Percentiles rank a stretch among this genome's conserved stretches.
phyloP scores from a whole-genome alignment of 2,113 vertebrate species.

The Sphaerodactylus townsendi region DNA sequence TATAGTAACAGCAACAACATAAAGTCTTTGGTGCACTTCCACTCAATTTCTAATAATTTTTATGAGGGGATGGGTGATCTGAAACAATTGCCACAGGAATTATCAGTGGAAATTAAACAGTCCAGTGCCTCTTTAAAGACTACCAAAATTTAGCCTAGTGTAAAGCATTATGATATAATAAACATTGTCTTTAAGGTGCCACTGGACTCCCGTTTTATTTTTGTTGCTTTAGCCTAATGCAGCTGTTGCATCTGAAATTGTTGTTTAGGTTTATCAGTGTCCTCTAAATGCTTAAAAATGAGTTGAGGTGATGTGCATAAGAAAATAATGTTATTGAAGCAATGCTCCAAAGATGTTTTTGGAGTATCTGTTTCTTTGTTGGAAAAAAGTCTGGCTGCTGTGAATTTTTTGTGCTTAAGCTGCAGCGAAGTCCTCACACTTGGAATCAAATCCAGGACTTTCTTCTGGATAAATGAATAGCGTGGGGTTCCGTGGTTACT shows the following conservation, averaged over 20 bases:
- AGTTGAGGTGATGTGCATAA: not conserved
- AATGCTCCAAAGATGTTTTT: not conserved
- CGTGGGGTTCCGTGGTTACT: not conserved
- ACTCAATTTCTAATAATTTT: not conserved
- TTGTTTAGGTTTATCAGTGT: not conserved
- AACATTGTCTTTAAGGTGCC: too few relatives aligned
- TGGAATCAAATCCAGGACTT: not conserved
- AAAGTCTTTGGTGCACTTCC: not conserved
- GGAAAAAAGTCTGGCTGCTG: not conserved
- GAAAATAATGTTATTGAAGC: not conserved
- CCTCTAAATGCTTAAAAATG: not conserved
- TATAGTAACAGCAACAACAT: not conserved
- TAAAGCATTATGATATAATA: too few relatives aligned
- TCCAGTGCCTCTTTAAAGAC: too few relatives aligned
- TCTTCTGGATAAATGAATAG: not conserved
- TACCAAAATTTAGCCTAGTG: too few relatives aligned
- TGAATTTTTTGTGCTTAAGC: too few relatives aligned
- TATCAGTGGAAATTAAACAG: too few relatives aligned
- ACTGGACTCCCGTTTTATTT: too few relatives aligned
- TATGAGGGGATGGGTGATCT: not conserved
- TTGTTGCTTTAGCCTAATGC: too few relatives aligned
- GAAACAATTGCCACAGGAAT: not conserved
- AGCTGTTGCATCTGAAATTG: too few relatives aligned
- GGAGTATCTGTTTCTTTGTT: not conserved
- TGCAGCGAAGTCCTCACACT: not conserved